Percentiles rank a stretch among this genome's conserved stretches.
Evolutionary conservation across 1,140 invertebrate species (phyloP).

Genomic region (Trialeurodes vaporariorum): DNA sequence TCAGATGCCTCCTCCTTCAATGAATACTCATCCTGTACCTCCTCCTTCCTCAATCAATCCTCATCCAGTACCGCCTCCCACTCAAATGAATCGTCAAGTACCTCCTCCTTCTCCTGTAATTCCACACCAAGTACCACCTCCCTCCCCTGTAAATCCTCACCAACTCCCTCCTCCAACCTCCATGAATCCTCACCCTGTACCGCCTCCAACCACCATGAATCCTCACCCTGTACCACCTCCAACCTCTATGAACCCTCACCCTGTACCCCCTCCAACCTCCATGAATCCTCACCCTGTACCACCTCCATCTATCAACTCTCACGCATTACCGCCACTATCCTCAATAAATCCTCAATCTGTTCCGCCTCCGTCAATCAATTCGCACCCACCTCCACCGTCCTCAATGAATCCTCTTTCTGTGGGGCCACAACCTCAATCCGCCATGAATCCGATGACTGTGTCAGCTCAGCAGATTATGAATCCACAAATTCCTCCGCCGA

Average conservation of each 20-base stretch:
- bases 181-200: constrained; percentile 31
- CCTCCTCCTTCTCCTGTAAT: constrained; percentile 39
- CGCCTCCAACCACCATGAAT: constrained; percentile 27
- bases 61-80: constrained; percentile 22
- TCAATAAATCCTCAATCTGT: background rate
- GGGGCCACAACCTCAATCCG: background rate
- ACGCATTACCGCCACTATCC: constrained; percentile 21
- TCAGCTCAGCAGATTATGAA: background rate
- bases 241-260: constrained; percentile 28
- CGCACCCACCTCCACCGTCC: background rate
- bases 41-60: constrained; percentile 19
- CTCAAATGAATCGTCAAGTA: constrained; percentile 32
- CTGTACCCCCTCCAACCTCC: constrained; percentile 29
- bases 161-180: constrained; percentile 35
- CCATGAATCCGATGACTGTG: background rate
- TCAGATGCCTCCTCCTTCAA: constrained; percentile 25
- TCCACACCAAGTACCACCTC: constrained; percentile 40
- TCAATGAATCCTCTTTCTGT: background rate
- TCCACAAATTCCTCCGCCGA: background rate
- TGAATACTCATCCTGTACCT: constrained; percentile 13
- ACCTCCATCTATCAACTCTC: constrained; percentile 28
- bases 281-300: constrained; percentile 28
- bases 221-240: constrained; percentile 30
- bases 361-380: background rate
- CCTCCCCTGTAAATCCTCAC: constrained; percentile 32